Base-by-base conservation (phyloP, 2,888 invertebrate genomes). In the Anticlea derivata region DNA sequence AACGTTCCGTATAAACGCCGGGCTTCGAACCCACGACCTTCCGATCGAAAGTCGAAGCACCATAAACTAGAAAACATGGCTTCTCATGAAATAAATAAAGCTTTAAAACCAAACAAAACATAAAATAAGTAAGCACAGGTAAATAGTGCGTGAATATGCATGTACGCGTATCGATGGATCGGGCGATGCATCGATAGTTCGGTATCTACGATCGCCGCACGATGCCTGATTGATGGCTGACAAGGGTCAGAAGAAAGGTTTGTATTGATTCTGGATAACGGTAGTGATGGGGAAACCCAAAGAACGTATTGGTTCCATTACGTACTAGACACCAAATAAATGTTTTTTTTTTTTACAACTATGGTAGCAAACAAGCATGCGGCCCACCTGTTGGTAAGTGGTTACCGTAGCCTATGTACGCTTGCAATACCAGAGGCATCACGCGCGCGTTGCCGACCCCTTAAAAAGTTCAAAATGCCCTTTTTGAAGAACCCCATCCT, bases 151-250 rank as follows among this genome's bases (percentile, higher is more conserved):
- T 27, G 33, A 20, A 26, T 2, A 6, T 22, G 34, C 44, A 1
- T 6, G 37, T 37, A 23, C 35, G 29, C 10, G 7, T 35, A 45
- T 45, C 35, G 45, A 45, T 30, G 7, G 37, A 37, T 17, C 45
- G 29, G 10, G 5, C 22, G 2, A 6, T 23, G 29, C 12, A 20
- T 37, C 45, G 45, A 29, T 45, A 23, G 31, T 13, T 8, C 11
- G 45, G 6, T 45, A 45, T 34, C 40, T 41, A 1, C 23, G 44
- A 44, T 44, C 44, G 44, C 35, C 11, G 35, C 45, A 22, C 27
- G 40, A 34, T 23, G 33, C 7, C 39, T 48, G 48, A 40, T 48
- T 33, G 48, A 48, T 40, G 40, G 7, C n/a, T 20, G 33, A 29
- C 23, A 23, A 13, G 31, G 22, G 6, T n/a, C 24, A 20, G n/a